These are phyloP conservation scores for Steatornis caripensis DNA, from an alignment of 2,113 vertebrate genomes.

Conservation along the genomic window DNA sequence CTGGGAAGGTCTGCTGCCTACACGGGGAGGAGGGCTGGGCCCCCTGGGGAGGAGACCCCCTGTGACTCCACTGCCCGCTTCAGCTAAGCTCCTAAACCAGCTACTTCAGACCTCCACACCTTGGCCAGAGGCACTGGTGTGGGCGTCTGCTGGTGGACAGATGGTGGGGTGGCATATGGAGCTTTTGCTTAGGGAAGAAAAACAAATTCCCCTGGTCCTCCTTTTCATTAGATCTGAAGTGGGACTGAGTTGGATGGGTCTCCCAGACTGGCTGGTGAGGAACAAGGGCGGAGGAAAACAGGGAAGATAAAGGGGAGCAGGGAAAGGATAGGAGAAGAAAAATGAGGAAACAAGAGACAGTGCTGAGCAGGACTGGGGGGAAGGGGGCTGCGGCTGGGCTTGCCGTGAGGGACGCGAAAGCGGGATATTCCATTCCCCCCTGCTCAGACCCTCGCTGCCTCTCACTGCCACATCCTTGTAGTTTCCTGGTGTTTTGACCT, in stretches of 20 bases:
- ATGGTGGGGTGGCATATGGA: background rate
- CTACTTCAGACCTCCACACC: background rate
- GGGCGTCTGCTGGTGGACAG: background rate
- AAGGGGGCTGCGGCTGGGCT: background rate
- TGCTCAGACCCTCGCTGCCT: background rate
- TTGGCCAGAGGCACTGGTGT: background rate
- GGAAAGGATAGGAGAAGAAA: background rate
- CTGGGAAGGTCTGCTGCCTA: background rate
- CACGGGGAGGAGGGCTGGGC: background rate
- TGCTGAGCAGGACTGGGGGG: background rate
- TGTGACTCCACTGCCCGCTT: fast-evolving
- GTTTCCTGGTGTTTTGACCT: background rate
- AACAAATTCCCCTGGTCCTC: background rate
- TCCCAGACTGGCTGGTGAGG: background rate
- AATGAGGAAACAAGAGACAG: background rate
- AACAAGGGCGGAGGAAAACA: background rate
- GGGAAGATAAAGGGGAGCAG: background rate
- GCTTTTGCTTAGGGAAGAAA: background rate
- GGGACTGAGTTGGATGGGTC: background rate
- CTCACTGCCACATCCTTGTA: conserved; percentile 11
- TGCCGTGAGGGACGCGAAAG: background rate
- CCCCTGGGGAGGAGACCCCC: background rate
- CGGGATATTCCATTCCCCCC: background rate
- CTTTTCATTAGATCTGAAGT: background rate
- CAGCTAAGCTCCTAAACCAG: background rate